phyloP scores from a whole-genome alignment of 2,797 vertebrate species.

The Neosalanx taihuensis region DNA sequence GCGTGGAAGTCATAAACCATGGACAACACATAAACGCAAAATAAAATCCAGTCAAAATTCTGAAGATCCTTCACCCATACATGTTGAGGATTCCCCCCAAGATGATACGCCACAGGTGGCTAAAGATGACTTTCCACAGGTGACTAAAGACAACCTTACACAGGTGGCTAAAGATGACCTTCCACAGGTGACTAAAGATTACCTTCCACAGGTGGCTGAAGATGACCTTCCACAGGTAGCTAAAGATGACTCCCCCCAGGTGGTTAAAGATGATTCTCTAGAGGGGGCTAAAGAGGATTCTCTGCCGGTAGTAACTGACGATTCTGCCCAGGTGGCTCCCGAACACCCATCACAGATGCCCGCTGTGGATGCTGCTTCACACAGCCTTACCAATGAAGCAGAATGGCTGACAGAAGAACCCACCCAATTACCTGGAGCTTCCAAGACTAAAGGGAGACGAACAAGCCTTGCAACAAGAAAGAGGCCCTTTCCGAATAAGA shows the following conservation, averaged over 20 bases:
- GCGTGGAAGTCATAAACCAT: slow-evolving; percentile 53
- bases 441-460: slow-evolving; percentile 61
- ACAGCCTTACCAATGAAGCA: slow-evolving; percentile 28
- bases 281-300: slow-evolving; percentile 43
- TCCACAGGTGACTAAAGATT: not conserved
- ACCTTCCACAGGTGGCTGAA: not conserved
- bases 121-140: slow-evolving; percentile 4
- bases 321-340: slow-evolving; percentile 37
- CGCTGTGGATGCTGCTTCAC: slow-evolving; percentile 34
- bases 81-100: slow-evolving; percentile 18
- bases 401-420: slow-evolving; percentile 57
- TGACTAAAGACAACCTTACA: not conserved
- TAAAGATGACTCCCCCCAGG: slow-evolving; percentile 42
- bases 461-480: slow-evolving; percentile 58
- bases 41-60: slow-evolving; percentile 38
- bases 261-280: slow-evolving; percentile 35
- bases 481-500: slow-evolving; percentile 57
- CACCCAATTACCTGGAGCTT: slow-evolving; percentile 55
- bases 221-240: slow-evolving; percentile 18
- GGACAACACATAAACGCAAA: slow-evolving; percentile 57
- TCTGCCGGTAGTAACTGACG: slow-evolving; percentile 40
- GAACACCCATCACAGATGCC: slow-evolving; percentile 41
- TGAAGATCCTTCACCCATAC: slow-evolving; percentile 36
- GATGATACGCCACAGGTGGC: slow-evolving; percentile 4
- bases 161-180: not conserved